Evolutionary conservation across 2,113 vertebrate genomes (phyloP), one percentile per base, ranked within the genome.

Genomic region (Pampusana beccarii): DNA sequence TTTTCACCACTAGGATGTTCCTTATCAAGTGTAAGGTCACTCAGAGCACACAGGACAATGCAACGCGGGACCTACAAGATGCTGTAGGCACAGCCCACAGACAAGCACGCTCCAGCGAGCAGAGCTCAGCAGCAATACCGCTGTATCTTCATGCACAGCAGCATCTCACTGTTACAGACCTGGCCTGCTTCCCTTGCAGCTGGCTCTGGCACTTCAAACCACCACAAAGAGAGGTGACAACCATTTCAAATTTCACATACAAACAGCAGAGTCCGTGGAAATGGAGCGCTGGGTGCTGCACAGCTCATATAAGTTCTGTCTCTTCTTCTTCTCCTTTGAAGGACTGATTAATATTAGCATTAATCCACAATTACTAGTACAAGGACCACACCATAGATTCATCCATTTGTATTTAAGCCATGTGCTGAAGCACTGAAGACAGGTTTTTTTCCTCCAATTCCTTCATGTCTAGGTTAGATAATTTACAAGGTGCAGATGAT

Each of bases 281-380:
- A 98, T 91, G 28, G 21, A 91, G 94, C 61, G 91, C 90, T 97
- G 93, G 92, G 85, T 95, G 84, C 77, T 90, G 85, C 96, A 96
- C 97, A 97, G 88, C 91, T 85, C 91, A 90, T 93, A 94, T 92
- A 97, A 95, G 86, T 84, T 75, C 74, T 84, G 44, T 82, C 92
- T 97, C 91, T 92, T 69, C 91, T 92, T 69, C 82, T 93, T 94
- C 73, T 93, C 61, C 88, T 95, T 89, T 94, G 90, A 98, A 96
- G 95, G 91, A 88, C 88, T 97, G 96, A 97, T 97, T 96, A 97
- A 97, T 48, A 65, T 89, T 86, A 93, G 96, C 97, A 97, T 97
- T 98, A 96, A 98, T 98, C 97, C 97, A 98, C 94, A 97, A 97
- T 96, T 97, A 98, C 84, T 83, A 97, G 91, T 67, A 98, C 95